Conservation (phyloP, 1,140 invertebrate genomes). For the Diorhabda sublineata region DNA sequence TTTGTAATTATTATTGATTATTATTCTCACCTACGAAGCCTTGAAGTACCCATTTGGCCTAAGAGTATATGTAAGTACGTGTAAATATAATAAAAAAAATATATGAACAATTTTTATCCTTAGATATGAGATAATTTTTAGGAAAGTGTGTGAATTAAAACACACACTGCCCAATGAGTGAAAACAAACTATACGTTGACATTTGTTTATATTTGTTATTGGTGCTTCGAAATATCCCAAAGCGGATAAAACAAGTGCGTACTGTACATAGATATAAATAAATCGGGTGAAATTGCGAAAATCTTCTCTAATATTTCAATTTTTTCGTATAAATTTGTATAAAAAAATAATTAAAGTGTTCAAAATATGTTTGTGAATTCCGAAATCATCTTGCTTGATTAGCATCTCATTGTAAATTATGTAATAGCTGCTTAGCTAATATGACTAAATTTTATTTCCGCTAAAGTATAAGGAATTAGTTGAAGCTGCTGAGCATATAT, state of each 20-base stretch:
- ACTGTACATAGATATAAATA: slow-evolving; percentile 13
- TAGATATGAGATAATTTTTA: slow-evolving; percentile 3
- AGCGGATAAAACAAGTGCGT: slow-evolving; percentile 5
- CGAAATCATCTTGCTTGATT: no score
- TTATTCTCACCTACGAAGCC: slow-evolving; percentile 5
- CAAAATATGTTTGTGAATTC: no score
- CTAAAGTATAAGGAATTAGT: no score
- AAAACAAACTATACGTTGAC: slow-evolving; percentile 24
- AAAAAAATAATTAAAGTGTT: no score
- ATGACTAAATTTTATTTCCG: no score
- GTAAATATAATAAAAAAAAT: slow-evolving; percentile 8
- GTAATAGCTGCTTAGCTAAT: no score
- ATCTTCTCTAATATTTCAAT: not conserved
- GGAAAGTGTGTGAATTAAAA: slow-evolving; percentile 1
- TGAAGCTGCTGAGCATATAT: no score
- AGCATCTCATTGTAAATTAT: no score
- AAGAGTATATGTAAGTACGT: slow-evolving; percentile 12
- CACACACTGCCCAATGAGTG: slow-evolving; percentile 23
- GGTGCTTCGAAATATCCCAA: slow-evolving; percentile 25
- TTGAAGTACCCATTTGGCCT: slow-evolving; percentile 18
- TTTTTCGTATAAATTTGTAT: not conserved
- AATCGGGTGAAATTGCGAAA: not conserved
- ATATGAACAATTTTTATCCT: slow-evolving; percentile 19
- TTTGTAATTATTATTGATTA: not conserved
- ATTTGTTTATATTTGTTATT: slow-evolving; percentile 26